A percentile compares a stretch with the other conserved stretches of the same genome.
These are phyloP conservation scores for Aleadryas rufinucha DNA, from an alignment of 2,113 vertebrate genomes.

Conservation along the genomic window DNA sequence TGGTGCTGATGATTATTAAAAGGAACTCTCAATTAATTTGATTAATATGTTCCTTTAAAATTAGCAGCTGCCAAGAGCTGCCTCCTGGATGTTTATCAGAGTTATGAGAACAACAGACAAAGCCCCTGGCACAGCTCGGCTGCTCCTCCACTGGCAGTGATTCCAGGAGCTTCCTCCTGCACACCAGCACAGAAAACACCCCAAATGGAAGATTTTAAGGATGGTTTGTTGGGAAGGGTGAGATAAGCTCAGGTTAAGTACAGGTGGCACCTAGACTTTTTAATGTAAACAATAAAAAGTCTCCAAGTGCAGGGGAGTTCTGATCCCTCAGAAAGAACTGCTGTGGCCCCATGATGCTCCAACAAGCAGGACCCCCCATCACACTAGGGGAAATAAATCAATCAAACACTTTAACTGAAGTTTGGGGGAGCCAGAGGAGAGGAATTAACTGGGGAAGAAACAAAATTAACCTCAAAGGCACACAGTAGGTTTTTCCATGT, in stretches of 20 bases:
- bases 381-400: background rate
- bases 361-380: background rate
- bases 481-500: background rate
- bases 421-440: background rate
- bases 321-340: background rate
- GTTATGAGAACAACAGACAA: background rate
- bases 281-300: background rate
- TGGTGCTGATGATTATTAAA: constrained; percentile 1
- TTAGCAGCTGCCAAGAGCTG: background rate
- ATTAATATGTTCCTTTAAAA: constrained; percentile 5
- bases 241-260: background rate
- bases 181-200: background rate
- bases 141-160: background rate
- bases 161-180: background rate
- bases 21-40: constrained; percentile 13
- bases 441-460: background rate
- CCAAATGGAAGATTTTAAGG: background rate
- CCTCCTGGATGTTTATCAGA: background rate
- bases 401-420: background rate
- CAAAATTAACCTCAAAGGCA: background rate
- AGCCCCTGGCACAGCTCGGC: background rate
- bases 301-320: background rate
- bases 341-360: fast-evolving
- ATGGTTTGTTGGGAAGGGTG: background rate
- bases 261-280: background rate